Conservation (phyloP, 2,797 vertebrate species). For the Balearica regulorum region DNA sequence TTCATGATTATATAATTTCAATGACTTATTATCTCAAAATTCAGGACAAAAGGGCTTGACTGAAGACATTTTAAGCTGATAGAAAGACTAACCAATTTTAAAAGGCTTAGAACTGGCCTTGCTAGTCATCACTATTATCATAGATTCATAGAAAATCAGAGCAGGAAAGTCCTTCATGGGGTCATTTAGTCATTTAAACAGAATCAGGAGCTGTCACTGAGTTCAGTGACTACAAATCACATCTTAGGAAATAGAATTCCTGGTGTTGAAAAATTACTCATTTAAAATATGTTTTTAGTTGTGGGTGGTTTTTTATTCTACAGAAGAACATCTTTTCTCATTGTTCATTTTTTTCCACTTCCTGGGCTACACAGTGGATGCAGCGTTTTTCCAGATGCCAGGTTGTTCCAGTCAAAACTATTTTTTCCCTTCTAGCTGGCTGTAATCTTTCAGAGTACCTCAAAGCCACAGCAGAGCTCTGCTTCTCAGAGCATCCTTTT, state of each 20-base stretch:
- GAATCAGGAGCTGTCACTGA: not conserved
- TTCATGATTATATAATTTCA: not conserved
- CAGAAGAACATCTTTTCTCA: not conserved
- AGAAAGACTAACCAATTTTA: not conserved
- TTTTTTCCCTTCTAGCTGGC: not conserved
- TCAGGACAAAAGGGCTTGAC: not conserved
- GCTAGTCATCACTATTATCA: not conserved
- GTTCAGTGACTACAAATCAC: not conserved
- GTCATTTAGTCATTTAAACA: not conserved
- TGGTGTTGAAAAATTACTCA: not conserved
- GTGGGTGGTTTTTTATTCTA: not conserved
- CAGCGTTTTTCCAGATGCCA: not conserved
- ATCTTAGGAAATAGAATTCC: not conserved
- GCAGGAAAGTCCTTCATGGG: not conserved
- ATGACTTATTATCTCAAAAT: not conserved
- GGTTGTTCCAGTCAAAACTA: not conserved
- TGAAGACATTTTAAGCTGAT: not conserved
- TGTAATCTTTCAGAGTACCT: not conserved
- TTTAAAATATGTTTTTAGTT: not conserved
- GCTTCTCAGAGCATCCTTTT: not conserved
- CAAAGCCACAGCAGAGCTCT: not conserved
- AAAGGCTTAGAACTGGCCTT: not conserved
- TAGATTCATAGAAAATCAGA: not conserved
- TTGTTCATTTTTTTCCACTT: not conserved
- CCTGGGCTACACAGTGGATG: not conserved